Evolutionary conservation across 2,113 vertebrate species (phyloP), one percentile per base, ranked within the genome.

Genomic region (Fukomys damarensis): DNA sequence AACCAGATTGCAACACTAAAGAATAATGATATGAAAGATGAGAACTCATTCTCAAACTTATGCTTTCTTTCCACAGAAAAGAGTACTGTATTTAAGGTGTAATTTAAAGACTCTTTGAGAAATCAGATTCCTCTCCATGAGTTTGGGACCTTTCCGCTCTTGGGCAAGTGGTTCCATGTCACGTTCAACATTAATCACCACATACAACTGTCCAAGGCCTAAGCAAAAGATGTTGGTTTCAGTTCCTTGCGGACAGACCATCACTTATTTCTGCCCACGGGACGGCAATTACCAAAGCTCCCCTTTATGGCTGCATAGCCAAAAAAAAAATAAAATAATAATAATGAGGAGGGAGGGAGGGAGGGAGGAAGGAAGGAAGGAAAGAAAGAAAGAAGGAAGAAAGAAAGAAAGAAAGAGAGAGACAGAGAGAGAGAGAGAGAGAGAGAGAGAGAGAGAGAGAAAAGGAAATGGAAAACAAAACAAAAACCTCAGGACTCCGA

Each of bases 1-100:
- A 98, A 94, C 76, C 97, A 98, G 96, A 98, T 80, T 82, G 77
- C 94, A 96, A 97, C 7, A 86, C 91, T 98, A 84, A 98, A 95
- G 79, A 83, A 95, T 68, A 76, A 95, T 92, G 74, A 96, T 30
- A 96, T 0, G 95, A 11, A 49, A 94, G 72, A 86, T 0, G 0
- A 92, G 88, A 96, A 88, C 65, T n/a, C 2, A 88, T 0, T 84
- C 93, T 91, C 89, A 17, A 19, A 89, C 38, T 85, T 76, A 86
- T 9, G 46, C 58, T 93, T 79, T 19, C 79, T 83, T 88, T 30
- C n/a, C 91, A 87, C 14, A 0, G 41, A 52, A 90, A 59, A 20
- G 38, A 70, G 19, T 74, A 79, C 28, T 32, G 30, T 79, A 79
- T 87, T 72, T 72, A 90, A 52, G 24, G 54, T 61, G 38, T 8